Percentiles rank a stretch among this genome's conserved stretches.
Conservation (phyloP, 2,888 invertebrate species). For the Ectemnius lituratus region DNA sequence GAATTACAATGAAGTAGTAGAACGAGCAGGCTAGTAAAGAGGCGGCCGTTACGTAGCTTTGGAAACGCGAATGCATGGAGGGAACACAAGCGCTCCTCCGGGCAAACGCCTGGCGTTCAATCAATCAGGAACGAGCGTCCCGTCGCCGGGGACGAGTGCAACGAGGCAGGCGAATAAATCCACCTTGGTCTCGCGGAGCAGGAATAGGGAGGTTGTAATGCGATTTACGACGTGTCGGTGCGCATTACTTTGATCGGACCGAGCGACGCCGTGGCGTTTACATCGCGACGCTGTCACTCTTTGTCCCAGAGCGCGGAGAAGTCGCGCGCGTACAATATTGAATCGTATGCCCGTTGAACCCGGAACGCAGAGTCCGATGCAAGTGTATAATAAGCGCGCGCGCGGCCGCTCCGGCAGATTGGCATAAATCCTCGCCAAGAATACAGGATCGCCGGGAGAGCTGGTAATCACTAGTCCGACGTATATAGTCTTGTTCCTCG, state of each 20-base stretch:
- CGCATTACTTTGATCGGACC: conserved; percentile 40
- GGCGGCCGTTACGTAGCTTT: too few species aligned
- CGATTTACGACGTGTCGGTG: conserved; percentile 47
- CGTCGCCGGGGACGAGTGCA: conserved; percentile 30
- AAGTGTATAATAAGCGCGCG: background rate
- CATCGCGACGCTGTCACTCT: conserved; percentile 24
- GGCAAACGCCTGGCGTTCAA: conserved; percentile 31
- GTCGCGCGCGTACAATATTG: too few species aligned
- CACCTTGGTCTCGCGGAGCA: conserved; percentile 26
- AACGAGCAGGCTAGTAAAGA: too few species aligned
- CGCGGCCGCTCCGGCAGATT: background rate
- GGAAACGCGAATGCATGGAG: background rate
- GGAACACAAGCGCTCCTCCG: conserved; percentile 12
- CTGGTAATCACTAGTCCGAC: background rate
- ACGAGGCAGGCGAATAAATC: conserved; percentile 45
- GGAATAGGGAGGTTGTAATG: conserved; percentile 31
- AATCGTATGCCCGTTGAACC: too few species aligned
- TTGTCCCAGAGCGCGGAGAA: background rate
- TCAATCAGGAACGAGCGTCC: conserved; percentile 42
- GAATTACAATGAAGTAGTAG: too few species aligned
- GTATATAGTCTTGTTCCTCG: conserved; percentile 1
- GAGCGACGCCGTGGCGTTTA: conserved; percentile 18
- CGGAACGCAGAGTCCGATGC: background rate
- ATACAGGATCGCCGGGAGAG: background rate
- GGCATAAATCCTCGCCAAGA: background rate